phyloP scores from a whole-genome alignment of 2,888 invertebrate genomes.

The Sminthurinus aureus region DNA sequence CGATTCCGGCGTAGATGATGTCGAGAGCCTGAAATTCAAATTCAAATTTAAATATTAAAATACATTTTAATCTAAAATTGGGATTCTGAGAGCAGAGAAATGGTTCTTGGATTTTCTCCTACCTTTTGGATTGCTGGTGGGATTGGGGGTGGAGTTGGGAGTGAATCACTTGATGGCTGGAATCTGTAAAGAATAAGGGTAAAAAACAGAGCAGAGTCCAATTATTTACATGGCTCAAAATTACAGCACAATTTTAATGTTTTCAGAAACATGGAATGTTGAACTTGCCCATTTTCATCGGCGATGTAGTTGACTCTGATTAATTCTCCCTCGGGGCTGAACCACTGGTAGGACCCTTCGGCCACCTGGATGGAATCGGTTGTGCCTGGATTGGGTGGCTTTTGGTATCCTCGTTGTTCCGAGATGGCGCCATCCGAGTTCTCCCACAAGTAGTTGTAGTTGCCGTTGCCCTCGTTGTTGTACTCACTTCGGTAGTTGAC shows the following conservation, averaged over 20 bases:
- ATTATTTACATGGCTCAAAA: too few species aligned
- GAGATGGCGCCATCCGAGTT: constrained; percentile 42
- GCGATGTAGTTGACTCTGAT: constrained; percentile 47
- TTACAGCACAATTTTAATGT: background rate
- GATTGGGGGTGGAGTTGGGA: constrained; percentile 59
- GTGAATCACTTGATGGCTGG: constrained; percentile 43
- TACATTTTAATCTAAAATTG: background rate
- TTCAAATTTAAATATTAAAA: background rate
- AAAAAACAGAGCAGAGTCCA: too few species aligned
- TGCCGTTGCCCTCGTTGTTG: constrained; percentile 56
- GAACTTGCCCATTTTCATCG: constrained; percentile 53
- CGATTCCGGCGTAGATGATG: constrained; percentile 45
- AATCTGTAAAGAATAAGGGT: background rate
- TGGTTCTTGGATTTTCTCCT: too few species aligned
- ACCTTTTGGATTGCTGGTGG: constrained; percentile 51
- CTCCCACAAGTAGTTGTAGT: constrained; percentile 47
- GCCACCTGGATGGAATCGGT: constrained; percentile 39
- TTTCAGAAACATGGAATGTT: background rate
- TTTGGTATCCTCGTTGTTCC: constrained; percentile 38
- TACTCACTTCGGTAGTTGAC: constrained; percentile 51
- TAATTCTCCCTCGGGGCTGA: constrained; percentile 45
- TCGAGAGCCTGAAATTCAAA: constrained; percentile 34
- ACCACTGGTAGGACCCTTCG: constrained; percentile 54
- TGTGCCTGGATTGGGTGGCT: constrained; percentile 33
- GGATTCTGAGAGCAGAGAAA: too few species aligned